Evolutionary conservation across 2,888 invertebrate species (phyloP), one percentile per base, ranked within the genome.

Genomic region (Lepidocyrtinus sp.): DNA sequence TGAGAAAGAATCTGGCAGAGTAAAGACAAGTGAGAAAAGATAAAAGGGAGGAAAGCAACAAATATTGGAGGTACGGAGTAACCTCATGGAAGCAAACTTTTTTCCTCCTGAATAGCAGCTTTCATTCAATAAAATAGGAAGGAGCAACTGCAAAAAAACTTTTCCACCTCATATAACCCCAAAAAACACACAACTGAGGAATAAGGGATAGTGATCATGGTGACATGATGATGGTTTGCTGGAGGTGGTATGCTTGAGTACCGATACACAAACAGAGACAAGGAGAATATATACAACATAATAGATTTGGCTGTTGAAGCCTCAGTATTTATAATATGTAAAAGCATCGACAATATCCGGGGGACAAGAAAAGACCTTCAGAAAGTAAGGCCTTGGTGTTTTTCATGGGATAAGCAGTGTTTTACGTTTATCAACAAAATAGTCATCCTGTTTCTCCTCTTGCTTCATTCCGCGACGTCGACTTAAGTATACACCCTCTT

Each of bases 51-150:
- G 19, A 61, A 70, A 70, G 70, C 70, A 76, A 70, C 68, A 69
- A 64, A 63, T 76, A 70, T 75, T 75, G 68, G 24, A 26, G n/a
- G n/a, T n/a, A n/a, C n/a, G n/a, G n/a, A n/a, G n/a, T n/a, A n/a
- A n/a, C n/a, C n/a, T n/a, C n/a, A n/a, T 24, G 36, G 27, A 69
- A 55, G 26, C n/a, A 45, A 67, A 61, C 27, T 65, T 67, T 25
- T 61, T 62, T 72, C 63, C 61, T 15, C 17, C 68, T 19, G 50
- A 63, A 24, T 76, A 70, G 64, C 70, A 70, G 76, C 72, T 61
- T 72, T 77, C 68, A 77, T 77, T 77, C 72, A 77, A 77, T 77
- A 77, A 77, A 72, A 64, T 50, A 2, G 50, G 36, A 12, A 36
- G 36, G 36, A n/a, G n/a, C n/a, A n/a, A 26, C 46, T 25, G 7